Evolutionary conservation across 2,888 invertebrate genomes (phyloP).

Genomic region (Ecdyonurus torrentis): DNA sequence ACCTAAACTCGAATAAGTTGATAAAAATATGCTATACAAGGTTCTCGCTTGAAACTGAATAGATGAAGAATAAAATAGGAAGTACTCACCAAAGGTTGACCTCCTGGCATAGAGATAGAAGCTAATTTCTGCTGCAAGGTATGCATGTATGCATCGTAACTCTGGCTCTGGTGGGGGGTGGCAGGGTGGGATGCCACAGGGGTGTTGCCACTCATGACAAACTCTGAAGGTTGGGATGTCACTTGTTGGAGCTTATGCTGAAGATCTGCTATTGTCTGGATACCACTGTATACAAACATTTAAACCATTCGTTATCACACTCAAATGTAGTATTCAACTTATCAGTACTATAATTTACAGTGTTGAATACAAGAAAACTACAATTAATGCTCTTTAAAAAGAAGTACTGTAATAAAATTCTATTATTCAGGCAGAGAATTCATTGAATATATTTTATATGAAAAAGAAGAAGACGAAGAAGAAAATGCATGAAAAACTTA

Average conservation of each 20-base stretch:
- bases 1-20: no score
- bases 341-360: no score
- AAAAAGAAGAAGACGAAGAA: no score
- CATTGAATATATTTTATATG: no score
- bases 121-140: constrained; percentile 52
- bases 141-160: constrained; percentile 50
- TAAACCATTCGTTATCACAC: neutral
- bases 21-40: no score
- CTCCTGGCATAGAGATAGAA: constrained; percentile 24
- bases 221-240: constrained; percentile 30
- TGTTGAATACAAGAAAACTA: no score
- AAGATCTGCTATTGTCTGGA: constrained; percentile 35
- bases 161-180: constrained; percentile 46
- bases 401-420: no score
- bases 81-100: constrained; percentile 18
- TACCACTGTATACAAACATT: constrained; percentile 19
- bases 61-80: no score
- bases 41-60: no score
- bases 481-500: no score
- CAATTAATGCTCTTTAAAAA: no score
- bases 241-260: constrained; percentile 38
- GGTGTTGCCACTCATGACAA: constrained; percentile 1
- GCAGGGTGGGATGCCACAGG: constrained; percentile 33
- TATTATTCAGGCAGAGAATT: no score
- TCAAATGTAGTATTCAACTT: neutral